Evolutionary conservation across 1,140 invertebrate species (phyloP).

Genomic region (Cherax quadricarinatus): DNA sequence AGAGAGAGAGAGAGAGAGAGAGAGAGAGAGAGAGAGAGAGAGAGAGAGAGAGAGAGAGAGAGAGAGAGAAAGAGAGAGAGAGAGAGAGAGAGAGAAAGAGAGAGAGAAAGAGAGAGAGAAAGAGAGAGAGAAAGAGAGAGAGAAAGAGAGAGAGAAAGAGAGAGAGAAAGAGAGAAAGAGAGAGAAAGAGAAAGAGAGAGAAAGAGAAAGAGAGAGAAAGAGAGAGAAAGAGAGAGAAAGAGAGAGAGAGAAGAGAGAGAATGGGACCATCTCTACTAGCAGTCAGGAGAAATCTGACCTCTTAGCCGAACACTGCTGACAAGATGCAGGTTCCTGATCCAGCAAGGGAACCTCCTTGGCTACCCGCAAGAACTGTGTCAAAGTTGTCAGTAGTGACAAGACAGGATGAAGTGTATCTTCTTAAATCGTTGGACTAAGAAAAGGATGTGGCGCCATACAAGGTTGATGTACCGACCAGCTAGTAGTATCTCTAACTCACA

Average conservation of each 20-base stretch:
- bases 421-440: too few species aligned
- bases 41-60: not conserved
- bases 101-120: not conserved
- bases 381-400: too few species aligned
- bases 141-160: not conserved
- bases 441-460: too few species aligned
- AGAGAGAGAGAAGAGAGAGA: not conserved
- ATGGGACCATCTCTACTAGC: too few species aligned
- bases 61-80: not conserved
- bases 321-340: too few species aligned
- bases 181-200: not conserved
- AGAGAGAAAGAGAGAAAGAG: slow-evolving; percentile 6
- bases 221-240: slow-evolving; percentile 10
- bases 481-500: too few species aligned
- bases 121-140: not conserved
- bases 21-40: not conserved
- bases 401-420: too few species aligned
- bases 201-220: not conserved
- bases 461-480: too few species aligned
- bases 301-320: too few species aligned
- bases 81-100: not conserved
- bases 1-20: not conserved
- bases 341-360: too few species aligned
- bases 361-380: too few species aligned
- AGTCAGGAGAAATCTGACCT: not conserved